phyloP scores from a whole-genome alignment of 1,140 invertebrate genomes.

The Panonychus citri region DNA sequence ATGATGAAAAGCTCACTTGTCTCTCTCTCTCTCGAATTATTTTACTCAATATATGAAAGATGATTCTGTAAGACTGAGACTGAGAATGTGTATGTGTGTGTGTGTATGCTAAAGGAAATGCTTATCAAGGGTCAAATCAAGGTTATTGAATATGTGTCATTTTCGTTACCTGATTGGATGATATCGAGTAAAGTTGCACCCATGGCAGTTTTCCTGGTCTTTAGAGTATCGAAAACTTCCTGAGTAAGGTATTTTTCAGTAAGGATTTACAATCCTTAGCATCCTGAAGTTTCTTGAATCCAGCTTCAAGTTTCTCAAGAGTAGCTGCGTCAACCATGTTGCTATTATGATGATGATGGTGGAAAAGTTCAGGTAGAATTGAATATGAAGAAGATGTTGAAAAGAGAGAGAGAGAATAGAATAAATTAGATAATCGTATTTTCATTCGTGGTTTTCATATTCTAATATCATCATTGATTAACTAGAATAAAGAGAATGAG shows the following conservation, averaged over 20 bases:
- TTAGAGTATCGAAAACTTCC: constrained; percentile 67
- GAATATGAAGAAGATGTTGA: not conserved
- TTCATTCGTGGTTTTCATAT: too few relatives aligned
- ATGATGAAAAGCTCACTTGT: too few relatives aligned
- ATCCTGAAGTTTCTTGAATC: constrained; percentile 57
- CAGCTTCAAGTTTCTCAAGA: constrained; percentile 58
- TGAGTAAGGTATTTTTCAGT: constrained; percentile 78
- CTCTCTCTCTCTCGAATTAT: too few relatives aligned
- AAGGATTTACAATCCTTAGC: constrained; percentile 71
- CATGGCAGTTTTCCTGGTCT: constrained; percentile 71
- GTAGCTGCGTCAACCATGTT: constrained; percentile 15
- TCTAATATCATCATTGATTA: too few relatives aligned
- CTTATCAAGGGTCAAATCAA: not conserved
- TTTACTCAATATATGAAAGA: too few relatives aligned
- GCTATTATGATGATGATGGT: not conserved
- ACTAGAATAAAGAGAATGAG: too few relatives aligned
- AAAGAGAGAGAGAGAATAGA: too few relatives aligned
- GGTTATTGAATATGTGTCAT: not conserved
- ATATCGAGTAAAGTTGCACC: constrained; percentile 69
- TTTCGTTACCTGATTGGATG: constrained; percentile 48
- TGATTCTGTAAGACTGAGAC: too few relatives aligned
- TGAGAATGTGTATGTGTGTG: too few relatives aligned
- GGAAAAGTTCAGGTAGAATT: not conserved
- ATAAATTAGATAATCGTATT: too few relatives aligned
- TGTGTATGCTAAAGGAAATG: too few relatives aligned